Evolutionary conservation across 2,797 vertebrate genomes (phyloP).

Genomic region (Bradypodion ventrale): DNA sequence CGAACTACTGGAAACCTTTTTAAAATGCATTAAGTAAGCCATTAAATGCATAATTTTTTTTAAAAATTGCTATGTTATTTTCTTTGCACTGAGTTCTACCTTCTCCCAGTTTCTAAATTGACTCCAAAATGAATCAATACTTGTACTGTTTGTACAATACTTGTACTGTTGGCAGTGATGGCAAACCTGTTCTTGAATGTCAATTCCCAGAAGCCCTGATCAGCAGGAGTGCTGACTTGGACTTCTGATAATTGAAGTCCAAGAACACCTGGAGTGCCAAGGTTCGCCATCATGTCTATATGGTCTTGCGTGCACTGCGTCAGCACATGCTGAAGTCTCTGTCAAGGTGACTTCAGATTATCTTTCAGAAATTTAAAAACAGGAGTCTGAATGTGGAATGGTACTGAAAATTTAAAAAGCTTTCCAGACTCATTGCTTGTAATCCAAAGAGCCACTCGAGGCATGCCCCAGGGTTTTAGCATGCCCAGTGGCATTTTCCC

Average conservation of each 20-base stretch:
- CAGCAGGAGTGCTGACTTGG: no score
- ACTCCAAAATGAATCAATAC: not conserved
- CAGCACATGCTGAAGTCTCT: not conserved
- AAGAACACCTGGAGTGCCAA: no score
- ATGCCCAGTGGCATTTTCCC: not conserved
- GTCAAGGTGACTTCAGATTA: not conserved
- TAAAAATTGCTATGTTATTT: not conserved
- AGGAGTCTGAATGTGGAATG: not conserved
- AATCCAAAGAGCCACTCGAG: not conserved
- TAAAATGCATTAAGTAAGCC: no score
- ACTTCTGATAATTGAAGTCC: no score
- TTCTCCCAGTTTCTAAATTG: not conserved
- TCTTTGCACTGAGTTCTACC: not conserved
- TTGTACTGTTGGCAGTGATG: no score
- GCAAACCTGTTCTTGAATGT: no score
- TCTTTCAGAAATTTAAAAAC: not conserved
- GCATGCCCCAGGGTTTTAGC: not conserved
- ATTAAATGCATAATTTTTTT: no score
- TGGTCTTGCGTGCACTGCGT: not conserved
- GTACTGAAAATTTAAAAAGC: not conserved
- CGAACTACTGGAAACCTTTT: not conserved
- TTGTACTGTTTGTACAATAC: conserved; percentile 10
- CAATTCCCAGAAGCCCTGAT: no score
- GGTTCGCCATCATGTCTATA: no score
- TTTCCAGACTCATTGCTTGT: not conserved